Percentiles rank a stretch among this genome's conserved stretches.
Evolutionary conservation across 2,797 vertebrate species (phyloP).

Genomic region (Nyctalus aviator): DNA sequence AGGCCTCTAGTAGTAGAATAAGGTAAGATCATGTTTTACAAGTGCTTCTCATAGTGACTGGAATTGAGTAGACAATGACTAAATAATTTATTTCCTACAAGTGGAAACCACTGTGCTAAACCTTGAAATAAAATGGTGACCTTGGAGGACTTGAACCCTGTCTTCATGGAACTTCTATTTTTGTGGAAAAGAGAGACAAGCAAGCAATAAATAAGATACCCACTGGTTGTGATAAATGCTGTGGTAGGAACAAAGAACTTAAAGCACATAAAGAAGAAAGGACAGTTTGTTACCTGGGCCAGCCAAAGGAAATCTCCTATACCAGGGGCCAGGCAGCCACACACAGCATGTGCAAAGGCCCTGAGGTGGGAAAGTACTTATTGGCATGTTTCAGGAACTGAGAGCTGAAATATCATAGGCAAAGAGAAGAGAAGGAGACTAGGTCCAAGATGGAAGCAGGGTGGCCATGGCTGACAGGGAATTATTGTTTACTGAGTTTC

Average conservation of each 20-base stretch:
- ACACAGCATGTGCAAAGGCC: constrained; percentile 9
- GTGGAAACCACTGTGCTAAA: background rate
- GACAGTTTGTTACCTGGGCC: background rate
- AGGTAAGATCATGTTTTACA: background rate
- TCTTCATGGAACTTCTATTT: background rate
- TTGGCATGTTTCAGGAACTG: background rate
- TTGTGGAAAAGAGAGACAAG: background rate
- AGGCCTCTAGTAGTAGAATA: background rate
- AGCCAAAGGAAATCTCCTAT: background rate
- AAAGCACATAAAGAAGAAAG: background rate
- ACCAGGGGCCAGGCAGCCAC: background rate
- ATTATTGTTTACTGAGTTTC: background rate
- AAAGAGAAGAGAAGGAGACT: constrained; percentile 1
- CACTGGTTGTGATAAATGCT: background rate
- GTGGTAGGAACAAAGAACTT: background rate
- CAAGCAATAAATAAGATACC: background rate
- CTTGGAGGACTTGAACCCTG: background rate
- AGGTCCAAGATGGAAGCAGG: background rate
- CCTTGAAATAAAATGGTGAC: background rate
- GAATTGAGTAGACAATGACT: background rate
- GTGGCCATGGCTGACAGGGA: background rate
- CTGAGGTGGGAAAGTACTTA: background rate
- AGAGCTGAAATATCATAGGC: background rate
- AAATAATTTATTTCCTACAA: background rate
- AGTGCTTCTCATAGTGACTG: background rate